Conservation (phyloP, 1,140 invertebrate species). For the Diachasmimorpha longicaudata region DNA sequence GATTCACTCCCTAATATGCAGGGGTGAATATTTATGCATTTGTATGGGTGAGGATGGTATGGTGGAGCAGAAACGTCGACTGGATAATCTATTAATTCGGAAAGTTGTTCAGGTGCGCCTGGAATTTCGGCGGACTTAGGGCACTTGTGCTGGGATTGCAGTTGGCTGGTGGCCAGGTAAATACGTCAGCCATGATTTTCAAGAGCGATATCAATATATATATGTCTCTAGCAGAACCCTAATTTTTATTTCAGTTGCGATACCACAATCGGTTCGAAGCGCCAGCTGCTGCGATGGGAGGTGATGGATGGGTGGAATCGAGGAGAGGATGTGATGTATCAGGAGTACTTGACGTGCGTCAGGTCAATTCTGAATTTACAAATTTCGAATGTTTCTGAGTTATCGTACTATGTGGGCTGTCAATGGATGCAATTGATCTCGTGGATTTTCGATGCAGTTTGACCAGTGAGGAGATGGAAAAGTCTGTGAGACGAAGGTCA, state of each 20-base stretch:
- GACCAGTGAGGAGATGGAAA: no score
- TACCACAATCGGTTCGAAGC: neutral
- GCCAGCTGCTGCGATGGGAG: no score
- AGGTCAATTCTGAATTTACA: no score
- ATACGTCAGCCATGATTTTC: conserved; percentile 47
- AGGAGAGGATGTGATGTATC: no score
- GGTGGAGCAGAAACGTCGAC: conserved; percentile 33
- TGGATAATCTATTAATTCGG: conserved; percentile 49
- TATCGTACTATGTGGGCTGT: no score
- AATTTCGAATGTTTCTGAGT: no score
- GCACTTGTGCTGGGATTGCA: conserved; percentile 46
- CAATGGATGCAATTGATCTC: no score
- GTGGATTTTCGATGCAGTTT: no score
- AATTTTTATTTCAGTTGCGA: neutral
- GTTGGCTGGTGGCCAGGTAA: conserved; percentile 43
- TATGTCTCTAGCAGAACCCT: neutral
- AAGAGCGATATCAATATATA: neutral
- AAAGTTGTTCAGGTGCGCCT: conserved; percentile 46
- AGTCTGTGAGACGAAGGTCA: no score
- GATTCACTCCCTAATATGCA: neutral
- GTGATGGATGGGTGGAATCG: no score
- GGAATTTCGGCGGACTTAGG: conserved; percentile 44
- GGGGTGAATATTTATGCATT: neutral
- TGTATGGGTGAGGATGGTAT: neutral
- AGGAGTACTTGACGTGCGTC: no score